Evolutionary conservation across 1,140 invertebrate species (phyloP).

Genomic region (Hetaerina americana): DNA sequence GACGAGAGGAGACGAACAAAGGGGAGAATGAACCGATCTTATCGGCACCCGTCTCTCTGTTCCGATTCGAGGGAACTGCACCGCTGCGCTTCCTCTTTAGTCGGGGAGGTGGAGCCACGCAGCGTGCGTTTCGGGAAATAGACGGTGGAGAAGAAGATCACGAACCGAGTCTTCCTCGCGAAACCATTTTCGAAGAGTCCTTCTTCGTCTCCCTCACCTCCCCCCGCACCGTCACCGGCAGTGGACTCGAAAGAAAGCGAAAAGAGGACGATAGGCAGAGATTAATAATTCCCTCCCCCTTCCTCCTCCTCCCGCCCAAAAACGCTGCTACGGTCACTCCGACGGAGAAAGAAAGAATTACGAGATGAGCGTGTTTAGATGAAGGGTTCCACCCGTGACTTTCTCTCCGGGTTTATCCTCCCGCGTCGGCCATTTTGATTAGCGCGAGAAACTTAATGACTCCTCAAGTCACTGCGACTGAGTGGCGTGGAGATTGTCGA

Average conservation of each 20-base stretch:
- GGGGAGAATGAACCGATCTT: not conserved
- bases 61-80: not conserved
- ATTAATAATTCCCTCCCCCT: not conserved
- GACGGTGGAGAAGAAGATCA: not conserved
- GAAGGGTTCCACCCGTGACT: not conserved
- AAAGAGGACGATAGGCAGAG: too few relatives aligned
- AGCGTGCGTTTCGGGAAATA: not conserved
- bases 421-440: not conserved
- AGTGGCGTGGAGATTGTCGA: too few relatives aligned
- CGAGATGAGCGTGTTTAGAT: constrained; percentile 10
- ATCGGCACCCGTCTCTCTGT: not conserved
- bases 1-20: not conserved
- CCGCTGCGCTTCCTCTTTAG: not conserved
- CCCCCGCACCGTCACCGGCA: too few relatives aligned
- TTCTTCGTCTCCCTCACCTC: too few relatives aligned
- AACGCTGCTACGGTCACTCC: not conserved
- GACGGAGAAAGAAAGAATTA: constrained; percentile 7
- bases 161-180: not conserved
- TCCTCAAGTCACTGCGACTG: constrained; percentile 13
- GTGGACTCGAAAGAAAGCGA: too few relatives aligned
- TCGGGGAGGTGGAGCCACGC: not conserved
- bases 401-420: too few relatives aligned
- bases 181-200: not conserved
- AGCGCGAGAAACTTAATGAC: not conserved
- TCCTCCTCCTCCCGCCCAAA: not conserved